Evolutionary conservation across 1,140 invertebrate genomes (phyloP).

Genomic region (Papilio polytes): DNA sequence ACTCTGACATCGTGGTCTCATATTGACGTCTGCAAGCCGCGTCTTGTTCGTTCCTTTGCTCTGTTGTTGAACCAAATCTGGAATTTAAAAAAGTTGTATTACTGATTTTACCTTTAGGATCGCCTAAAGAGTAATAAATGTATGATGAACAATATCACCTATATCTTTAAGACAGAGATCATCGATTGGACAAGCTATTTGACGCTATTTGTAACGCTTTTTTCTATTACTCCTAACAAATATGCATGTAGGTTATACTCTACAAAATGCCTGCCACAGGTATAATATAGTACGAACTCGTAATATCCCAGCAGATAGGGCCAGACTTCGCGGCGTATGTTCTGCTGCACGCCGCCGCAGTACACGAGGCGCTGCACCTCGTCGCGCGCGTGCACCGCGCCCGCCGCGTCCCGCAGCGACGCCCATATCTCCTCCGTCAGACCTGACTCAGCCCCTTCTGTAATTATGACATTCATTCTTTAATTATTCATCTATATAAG

Average conservation of each 20-base stretch:
- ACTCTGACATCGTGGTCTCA: constrained; percentile 96
- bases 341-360: constrained; percentile 92
- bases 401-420: constrained; percentile 84
- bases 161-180: too few relatives aligned
- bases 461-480: too few relatives aligned
- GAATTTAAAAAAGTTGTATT: constrained; percentile 6
- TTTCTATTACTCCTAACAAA: too few relatives aligned
- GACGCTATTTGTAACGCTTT: too few relatives aligned
- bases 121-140: too few relatives aligned
- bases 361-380: constrained; percentile 94
- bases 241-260: too few relatives aligned
- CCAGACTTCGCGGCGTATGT: constrained; percentile 94
- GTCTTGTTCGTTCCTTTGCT: constrained; percentile 89
- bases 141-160: too few relatives aligned
- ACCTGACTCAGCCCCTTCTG: constrained; percentile 85
- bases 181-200: too few relatives aligned
- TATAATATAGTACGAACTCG: constrained; percentile 68
- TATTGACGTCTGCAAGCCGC: constrained; percentile 89
- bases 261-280: too few relatives aligned
- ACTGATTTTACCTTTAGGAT: background rate
- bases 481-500: too few relatives aligned
- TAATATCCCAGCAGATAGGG: constrained; percentile 90
- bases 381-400: constrained; percentile 85
- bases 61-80: constrained; percentile 88
- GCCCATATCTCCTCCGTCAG: constrained; percentile 89